These are phyloP conservation scores for Panthera uncia DNA, from an alignment of 2,113 vertebrate genomes.

Conservation along the genomic window DNA sequence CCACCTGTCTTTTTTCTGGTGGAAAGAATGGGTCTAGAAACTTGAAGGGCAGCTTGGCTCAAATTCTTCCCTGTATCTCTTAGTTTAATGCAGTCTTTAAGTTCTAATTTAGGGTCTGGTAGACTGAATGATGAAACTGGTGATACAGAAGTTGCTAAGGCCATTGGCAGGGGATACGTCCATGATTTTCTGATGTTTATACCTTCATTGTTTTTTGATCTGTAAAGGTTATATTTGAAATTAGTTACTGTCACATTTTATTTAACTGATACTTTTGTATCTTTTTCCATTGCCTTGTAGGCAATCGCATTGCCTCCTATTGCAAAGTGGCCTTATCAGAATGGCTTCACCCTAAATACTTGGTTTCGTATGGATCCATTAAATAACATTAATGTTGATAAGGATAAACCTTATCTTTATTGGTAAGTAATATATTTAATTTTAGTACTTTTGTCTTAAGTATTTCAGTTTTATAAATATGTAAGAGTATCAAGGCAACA, in stretches of 20 bases:
- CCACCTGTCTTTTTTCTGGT: background rate
- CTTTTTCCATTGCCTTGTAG: slow-evolving; percentile 77
- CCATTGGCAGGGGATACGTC: background rate
- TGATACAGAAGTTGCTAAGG: background rate
- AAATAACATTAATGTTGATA: slow-evolving; percentile 97
- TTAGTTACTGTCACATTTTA: background rate
- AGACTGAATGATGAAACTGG: background rate
- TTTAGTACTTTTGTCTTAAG: background rate
- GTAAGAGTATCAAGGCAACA: background rate
- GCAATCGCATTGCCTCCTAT: slow-evolving; percentile 99
- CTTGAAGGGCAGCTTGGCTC: background rate
- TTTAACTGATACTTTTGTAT: slow-evolving; percentile 64
- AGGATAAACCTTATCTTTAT: slow-evolving; percentile 99
- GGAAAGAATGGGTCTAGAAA: background rate
- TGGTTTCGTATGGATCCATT: slow-evolving; percentile 99
- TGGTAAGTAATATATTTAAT: slow-evolving; percentile 88
- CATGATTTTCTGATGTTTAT: slow-evolving; percentile 15
- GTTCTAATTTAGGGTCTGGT: background rate
- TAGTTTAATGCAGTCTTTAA: background rate
- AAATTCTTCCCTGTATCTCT: background rate
- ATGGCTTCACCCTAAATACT: slow-evolving; percentile 97
- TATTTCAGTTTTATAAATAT: background rate
- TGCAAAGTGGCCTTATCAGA: slow-evolving; percentile 99
- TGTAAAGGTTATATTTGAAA: background rate
- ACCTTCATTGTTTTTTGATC: background rate